Base-by-base conservation (phyloP, 2,113 vertebrate genomes). In the Conger conger region DNA sequence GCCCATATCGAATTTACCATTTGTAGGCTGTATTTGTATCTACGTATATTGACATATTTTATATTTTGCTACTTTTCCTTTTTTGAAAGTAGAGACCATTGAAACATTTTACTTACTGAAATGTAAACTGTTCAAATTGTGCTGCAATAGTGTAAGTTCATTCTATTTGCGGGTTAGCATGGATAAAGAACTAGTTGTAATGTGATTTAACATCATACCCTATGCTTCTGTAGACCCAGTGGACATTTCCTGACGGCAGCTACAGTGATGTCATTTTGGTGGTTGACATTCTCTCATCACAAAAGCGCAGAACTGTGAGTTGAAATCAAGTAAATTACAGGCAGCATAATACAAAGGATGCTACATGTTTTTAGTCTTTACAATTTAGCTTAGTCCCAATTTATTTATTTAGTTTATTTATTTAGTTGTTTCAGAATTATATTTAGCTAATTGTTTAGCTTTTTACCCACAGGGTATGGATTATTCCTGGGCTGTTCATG, bases 241-340 rank as follows among this genome's bases (percentile, higher is more conserved):
- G 93, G 86, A 86, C 88, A 37, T 96, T 93, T 91, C 87, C 89
- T 33, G 94, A 95, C 89, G 94, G 93, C 37, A 94, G 93, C 40
- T 91, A 85, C 85, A 54, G 88, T 79, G 94, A 96, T 4, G 80
- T 88, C 38, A 91, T 79, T 9, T 15, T 96, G 79, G 85, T 90
- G 20, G 91, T 93, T 68, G 68, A 86, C 35, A 76, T 96, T 27
- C 82, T 57, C 0, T 57, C 82, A 17, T 27, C 87, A 13, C 16
- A 76, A 17, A 40, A 4, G 23, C 2, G 85, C 76, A 6, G n/a
- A n/a, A n/a, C n/a, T n/a, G 93, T 95, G 85, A 92, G 91, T 89
- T 85, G 23, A 68, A 82, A 13, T 20, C 30, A 53, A 18, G 18
- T 60, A 9, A 50, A 50, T 50, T 50, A 73, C 8, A 6, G 8